Evolutionary conservation across 2,113 vertebrate genomes (phyloP).

Genomic region (Gracilinanus agilis): DNA sequence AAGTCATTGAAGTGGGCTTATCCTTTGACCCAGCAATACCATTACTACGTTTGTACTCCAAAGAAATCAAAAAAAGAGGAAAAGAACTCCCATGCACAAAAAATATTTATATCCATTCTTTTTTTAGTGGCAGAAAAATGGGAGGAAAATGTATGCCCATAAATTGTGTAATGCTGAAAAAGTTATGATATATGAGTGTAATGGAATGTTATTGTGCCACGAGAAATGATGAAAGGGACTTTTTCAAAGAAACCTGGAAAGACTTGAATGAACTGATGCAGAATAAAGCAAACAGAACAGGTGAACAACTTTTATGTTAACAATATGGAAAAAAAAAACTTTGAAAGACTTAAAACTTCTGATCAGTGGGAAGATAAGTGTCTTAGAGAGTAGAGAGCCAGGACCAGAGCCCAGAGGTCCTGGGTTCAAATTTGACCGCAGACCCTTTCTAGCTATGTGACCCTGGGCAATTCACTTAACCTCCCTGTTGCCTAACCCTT

Average conservation of each 20-base stretch:
- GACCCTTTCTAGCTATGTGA: too few relatives aligned
- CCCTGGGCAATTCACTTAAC: too few relatives aligned
- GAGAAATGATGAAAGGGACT: neutral
- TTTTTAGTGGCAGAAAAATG: neutral
- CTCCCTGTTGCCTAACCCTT: too few relatives aligned
- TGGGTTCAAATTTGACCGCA: too few relatives aligned
- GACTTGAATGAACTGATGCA: neutral
- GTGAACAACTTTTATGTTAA: neutral
- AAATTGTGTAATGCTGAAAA: neutral
- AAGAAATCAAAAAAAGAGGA: neutral
- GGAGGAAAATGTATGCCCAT: neutral
- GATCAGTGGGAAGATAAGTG: neutral
- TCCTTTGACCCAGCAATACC: neutral
- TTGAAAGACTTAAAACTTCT: neutral
- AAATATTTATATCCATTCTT: neutral
- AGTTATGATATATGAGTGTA: neutral
- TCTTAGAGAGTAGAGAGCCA: neutral
- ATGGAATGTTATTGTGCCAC: neutral
- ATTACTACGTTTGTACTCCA: neutral
- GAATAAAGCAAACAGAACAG: neutral
- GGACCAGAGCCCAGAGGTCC: too few relatives aligned
- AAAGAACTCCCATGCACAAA: neutral
- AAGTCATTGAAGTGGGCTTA: neutral
- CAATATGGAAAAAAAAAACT: neutral
- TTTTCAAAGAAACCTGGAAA: neutral